Evolutionary conservation across 1,140 invertebrate genomes (phyloP).

Genomic region (Drosophila bifasciata): DNA sequence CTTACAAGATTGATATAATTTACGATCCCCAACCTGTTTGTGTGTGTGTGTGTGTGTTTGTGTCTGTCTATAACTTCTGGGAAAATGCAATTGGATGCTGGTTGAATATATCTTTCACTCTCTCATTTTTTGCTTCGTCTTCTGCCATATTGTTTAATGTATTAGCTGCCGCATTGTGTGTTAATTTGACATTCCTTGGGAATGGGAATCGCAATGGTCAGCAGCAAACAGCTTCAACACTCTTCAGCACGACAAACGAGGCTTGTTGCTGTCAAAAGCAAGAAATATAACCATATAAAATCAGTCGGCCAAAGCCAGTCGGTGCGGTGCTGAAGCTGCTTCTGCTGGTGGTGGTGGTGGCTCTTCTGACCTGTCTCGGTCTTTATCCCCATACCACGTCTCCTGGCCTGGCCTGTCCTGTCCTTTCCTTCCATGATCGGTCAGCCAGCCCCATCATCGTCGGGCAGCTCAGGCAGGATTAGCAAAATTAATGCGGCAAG

Average conservation of each 20-base stretch:
- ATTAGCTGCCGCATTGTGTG: conserved; percentile 77
- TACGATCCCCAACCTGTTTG: conserved; percentile 37
- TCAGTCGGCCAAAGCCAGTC: conserved; percentile 62
- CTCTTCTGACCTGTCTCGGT: conserved; percentile 38
- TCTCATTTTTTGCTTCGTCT: neutral
- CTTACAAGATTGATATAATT: conserved; percentile 72
- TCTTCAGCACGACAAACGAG: conserved; percentile 72
- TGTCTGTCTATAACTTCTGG: conserved; percentile 60
- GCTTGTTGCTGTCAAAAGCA: conserved; percentile 77
- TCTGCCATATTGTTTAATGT: conserved; percentile 70
- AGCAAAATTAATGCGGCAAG: conserved; percentile 76
- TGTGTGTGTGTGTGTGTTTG: neutral
- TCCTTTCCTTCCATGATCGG: conserved; percentile 32
- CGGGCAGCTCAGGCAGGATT: conserved; percentile 60
- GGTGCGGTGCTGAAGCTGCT: conserved; percentile 16
- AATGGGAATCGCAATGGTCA: conserved; percentile 26
- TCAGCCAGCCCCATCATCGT: conserved; percentile 48
- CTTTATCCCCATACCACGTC: conserved; percentile 23
- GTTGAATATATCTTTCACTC: too few relatives aligned
- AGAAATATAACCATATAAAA: conserved; percentile 81
- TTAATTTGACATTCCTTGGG: conserved; percentile 77
- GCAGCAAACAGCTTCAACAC: conserved; percentile 60
- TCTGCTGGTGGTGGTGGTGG: conserved; percentile 14
- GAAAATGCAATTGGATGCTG: conserved; percentile 37
- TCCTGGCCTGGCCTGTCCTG: conserved; percentile 13